Percentiles rank a stretch among this genome's conserved stretches.
These are phyloP conservation scores for Reticulitermes speratus DNA, from an alignment of 1,140 invertebrate species.

Conservation along the genomic window DNA sequence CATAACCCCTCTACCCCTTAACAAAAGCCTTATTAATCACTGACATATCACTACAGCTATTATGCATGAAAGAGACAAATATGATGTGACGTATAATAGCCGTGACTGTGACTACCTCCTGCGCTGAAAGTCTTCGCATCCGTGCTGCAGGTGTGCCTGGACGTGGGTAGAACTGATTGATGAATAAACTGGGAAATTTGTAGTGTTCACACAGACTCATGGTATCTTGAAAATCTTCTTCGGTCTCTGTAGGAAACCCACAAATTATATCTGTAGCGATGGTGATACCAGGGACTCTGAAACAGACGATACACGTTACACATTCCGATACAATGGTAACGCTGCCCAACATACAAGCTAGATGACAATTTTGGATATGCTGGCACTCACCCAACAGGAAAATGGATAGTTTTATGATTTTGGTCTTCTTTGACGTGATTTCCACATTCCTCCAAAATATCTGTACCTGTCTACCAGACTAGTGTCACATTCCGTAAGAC, in stretches of 20 bases:
- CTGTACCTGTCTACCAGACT: too few species aligned
- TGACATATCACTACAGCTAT: too few species aligned
- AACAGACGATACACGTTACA: slow-evolving; percentile 24
- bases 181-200: slow-evolving; percentile 92
- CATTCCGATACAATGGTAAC: too few species aligned
- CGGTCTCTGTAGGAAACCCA: slow-evolving; percentile 96
- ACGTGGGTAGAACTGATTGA: slow-evolving; percentile 96
- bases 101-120: slow-evolving; percentile 53
- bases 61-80: neutral
- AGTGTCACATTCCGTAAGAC: too few species aligned
- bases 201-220: slow-evolving; percentile 82
- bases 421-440: too few species aligned
- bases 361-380: too few species aligned
- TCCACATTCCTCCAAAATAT: too few species aligned
- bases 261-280: slow-evolving; percentile 99
- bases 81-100: neutral
- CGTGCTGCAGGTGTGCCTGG: slow-evolving; percentile 93
- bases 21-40: too few species aligned
- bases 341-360: too few species aligned
- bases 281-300: slow-evolving; percentile 80
- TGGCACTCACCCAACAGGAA: too few species aligned
- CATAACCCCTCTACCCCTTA: too few species aligned
- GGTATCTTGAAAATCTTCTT: slow-evolving; percentile 87
- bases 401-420: too few species aligned
- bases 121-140: slow-evolving; percentile 77